Evolutionary conservation across 1,140 invertebrate genomes (phyloP), one percentile per base, ranked within the genome.

Genomic region (Ips typographus): DNA sequence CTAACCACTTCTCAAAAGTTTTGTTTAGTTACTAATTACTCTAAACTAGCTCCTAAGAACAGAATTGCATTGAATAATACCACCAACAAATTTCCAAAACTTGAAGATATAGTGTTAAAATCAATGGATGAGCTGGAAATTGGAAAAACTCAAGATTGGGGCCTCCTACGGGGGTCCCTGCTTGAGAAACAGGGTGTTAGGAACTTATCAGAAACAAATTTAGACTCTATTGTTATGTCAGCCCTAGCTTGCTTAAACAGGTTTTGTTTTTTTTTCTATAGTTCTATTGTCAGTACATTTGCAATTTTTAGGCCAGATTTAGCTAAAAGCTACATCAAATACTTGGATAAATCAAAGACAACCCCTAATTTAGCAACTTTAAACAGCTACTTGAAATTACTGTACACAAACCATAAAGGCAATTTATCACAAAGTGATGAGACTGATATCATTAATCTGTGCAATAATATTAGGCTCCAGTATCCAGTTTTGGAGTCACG

Each of bases 401-500:
- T 86, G 68, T 79, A 81, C 75, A 66, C 75, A 7, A 80, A 79
- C 65, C 75, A 76, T 5, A 78, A 77, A 61, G 49, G 77, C 71
- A 53, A 65, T 57, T 40, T 64, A 62, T 61, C 41, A 44, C 57
- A 62, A 74, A 49, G 38, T 5, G 51, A 65, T 55, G 67, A 72
- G 67, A 44, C 58, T 5, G 39, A 67, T 36, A 71, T 70, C 6
- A 53, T 77, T 36, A 42, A 64, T n/a, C 73, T 75, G 22, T 80
- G 75, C 68, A 74, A 85, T 4, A 65, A 79, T 36, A 71, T 92
- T 7, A 80, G 80, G 72, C 76, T 79, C 40, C 84, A 85, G 57
- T 86, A 88, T 80, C 79, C 83, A 53, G 71, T 85, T 0, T 72
- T 91, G 43, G 88, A 91, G 80, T 75, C 73, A 53, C 72, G 69